These are phyloP conservation scores for Leptodactylus fallax DNA, from an alignment of 2,797 vertebrate genomes.

Conservation along the genomic window DNA sequence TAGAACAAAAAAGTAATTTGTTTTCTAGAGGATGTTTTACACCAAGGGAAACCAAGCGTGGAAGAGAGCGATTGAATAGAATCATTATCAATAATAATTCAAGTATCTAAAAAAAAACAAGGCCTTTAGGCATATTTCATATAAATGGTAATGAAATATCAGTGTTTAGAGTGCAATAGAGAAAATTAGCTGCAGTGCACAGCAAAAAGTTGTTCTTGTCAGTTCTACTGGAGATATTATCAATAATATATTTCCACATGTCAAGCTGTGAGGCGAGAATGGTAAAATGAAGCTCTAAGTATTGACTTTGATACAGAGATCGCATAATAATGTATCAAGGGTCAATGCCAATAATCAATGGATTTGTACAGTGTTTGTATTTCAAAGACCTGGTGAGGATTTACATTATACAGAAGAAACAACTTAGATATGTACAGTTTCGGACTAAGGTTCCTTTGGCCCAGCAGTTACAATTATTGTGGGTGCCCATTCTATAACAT, in stretches of 20 bases:
- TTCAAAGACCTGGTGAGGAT: not conserved
- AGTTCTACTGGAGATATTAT: slow-evolving; percentile 7
- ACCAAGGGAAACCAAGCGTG: not conserved
- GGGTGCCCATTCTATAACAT: too few species aligned
- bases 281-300: not conserved
- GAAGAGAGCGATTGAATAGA: slow-evolving; percentile 21
- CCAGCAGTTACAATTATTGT: too few species aligned
- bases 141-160: slow-evolving; percentile 22
- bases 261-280: not conserved
- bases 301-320: not conserved
- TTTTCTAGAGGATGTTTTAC: slow-evolving; percentile 29
- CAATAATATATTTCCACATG: slow-evolving; percentile 17
- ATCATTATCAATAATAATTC: slow-evolving; percentile 42
- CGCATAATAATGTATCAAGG: not conserved
- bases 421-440: not conserved
- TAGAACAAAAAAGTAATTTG: slow-evolving; percentile 22
- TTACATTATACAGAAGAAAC: not conserved
- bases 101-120: slow-evolving; percentile 12
- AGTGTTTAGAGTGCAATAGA: not conserved
- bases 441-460: too few species aligned
- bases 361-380: not conserved
- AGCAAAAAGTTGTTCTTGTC: not conserved
- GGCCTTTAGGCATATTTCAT: slow-evolving; percentile 16
- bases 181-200: not conserved
- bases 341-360: not conserved